A percentile compares a stretch with the other conserved stretches of the same genome.
These are phyloP conservation scores for Telmatherina bonti DNA, from an alignment of 2,797 vertebrate species.

Conservation along the genomic window DNA sequence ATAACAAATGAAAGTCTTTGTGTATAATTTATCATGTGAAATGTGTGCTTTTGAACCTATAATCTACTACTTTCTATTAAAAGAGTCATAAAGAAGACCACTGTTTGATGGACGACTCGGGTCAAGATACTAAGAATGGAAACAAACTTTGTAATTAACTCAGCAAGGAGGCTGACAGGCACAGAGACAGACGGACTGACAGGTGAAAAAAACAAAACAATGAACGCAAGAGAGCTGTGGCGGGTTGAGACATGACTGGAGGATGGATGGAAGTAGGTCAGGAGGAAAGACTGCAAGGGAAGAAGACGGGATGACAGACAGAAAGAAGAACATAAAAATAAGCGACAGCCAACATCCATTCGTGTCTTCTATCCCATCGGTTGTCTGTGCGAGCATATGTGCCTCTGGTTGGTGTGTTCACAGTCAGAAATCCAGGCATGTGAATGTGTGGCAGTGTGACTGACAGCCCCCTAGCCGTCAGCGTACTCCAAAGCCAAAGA, in stretches of 20 bases:
- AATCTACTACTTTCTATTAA: conserved; percentile 12
- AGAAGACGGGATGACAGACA: conserved; percentile 43
- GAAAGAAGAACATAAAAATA: conserved; percentile 46
- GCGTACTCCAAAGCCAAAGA: conserved; percentile 65
- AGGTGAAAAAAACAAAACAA: conserved; percentile 28
- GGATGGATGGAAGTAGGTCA: conserved; percentile 84
- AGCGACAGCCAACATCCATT: conserved; percentile 23
- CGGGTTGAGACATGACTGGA: conserved; percentile 53
- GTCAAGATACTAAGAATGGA: conserved; percentile 22
- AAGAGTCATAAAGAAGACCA: conserved; percentile 7
- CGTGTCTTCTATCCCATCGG: conserved; percentile 15
- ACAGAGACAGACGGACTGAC: conserved; percentile 52
- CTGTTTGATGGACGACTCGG: conserved; percentile 11
- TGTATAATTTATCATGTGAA: conserved; percentile 13
- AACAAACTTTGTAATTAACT: conserved; percentile 62
- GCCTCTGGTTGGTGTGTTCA: conserved; percentile 8
- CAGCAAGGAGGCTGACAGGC: conserved; percentile 39
- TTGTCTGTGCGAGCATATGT: conserved; percentile 16
- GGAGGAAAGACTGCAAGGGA: conserved; percentile 54
- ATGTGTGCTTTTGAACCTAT: conserved; percentile 9
- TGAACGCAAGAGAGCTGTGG: conserved; percentile 17
- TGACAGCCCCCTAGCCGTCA: conserved; percentile 72
- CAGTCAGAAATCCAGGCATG: background rate
- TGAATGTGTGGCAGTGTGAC: conserved; percentile 64
- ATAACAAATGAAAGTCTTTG: conserved; percentile 2